Base-by-base conservation (phyloP, 2,888 invertebrate species). In the Coelinius sp. region DNA sequence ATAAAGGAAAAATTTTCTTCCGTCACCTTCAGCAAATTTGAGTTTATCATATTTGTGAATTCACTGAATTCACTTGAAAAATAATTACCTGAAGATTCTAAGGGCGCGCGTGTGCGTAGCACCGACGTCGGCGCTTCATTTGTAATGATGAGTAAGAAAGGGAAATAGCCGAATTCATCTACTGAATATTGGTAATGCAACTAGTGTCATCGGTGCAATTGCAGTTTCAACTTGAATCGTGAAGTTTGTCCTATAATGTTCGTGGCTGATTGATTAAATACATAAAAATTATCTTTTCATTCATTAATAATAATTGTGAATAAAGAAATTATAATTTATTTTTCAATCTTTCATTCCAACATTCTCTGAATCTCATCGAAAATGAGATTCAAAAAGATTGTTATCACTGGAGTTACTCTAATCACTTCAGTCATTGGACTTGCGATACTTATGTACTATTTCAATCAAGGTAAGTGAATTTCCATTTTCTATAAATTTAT, bases 1-100 rank as follows among this genome's bases (percentile, higher is more conserved):
- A 84, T 77, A 76, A 79, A 82, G 78, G 83, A 84, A 84, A 84
- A 84, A 83, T 81, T 84, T 82, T 84, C 82, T 85, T 83, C 80
- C 75, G 81, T 79, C 77, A 82, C 83, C 84, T 82, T 79, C 79
- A 80, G 79, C 79, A 71, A 64, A 64, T 35, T 10, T 49, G 25
- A 17, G n/a, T 66, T n/a, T n/a, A n/a, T n/a, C 38, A 0, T 35
- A 35, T 41, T 52, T 25, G n/a, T n/a, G n/a, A n/a, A n/a, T n/a
- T n/a, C n/a, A n/a, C n/a, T n/a, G n/a, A n/a, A n/a, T n/a, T n/a
- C n/a, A 17, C 22, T 1, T 49, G 5, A 8, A 12, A 22, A 8
- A 49, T 49, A 27, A 17, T 17, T 59, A n/a, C 35, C 10, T 38
- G 35, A 8, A 31, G 17, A 53, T 35, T 68, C 49, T 65, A 75